Conservation (phyloP, 2,888 invertebrate genomes). For the Branchinecta sandiegonensis region DNA sequence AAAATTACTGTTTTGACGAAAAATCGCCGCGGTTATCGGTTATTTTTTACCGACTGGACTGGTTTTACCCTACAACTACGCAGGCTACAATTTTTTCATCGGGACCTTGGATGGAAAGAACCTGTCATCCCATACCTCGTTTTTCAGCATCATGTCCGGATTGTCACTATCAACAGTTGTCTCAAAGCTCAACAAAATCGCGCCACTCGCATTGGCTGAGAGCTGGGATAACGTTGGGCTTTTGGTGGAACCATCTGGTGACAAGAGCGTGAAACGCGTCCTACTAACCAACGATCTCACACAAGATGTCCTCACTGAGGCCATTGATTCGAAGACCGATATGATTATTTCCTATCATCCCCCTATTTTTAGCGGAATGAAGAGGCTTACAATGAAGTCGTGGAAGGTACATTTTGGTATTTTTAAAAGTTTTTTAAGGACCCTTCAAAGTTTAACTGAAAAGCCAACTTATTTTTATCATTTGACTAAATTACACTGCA, state of each 20-base stretch:
- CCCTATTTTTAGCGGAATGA: constrained; percentile 75
- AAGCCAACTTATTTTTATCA: constrained; percentile 18
- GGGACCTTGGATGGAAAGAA: not conserved
- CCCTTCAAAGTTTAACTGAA: no score
- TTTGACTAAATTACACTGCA: constrained; percentile 18
- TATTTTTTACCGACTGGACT: no score
- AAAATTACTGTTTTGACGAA: no score
- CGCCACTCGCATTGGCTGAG: constrained; percentile 55
- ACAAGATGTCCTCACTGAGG: constrained; percentile 69
- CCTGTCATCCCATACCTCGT: not conserved
- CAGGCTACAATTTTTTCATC: no score
- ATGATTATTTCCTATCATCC: constrained; percentile 89
- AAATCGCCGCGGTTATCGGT: no score
- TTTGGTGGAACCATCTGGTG: constrained; percentile 57
- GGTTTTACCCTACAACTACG: no score
- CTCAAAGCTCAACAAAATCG: constrained; percentile 47
- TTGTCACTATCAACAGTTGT: constrained; percentile 29
- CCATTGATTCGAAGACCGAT: constrained; percentile 49
- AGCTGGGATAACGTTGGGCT: constrained; percentile 92
- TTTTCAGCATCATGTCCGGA: constrained; percentile 21
- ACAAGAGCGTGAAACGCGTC: constrained; percentile 45
- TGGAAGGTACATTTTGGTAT: constrained; percentile 46
- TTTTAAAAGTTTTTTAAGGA: no score
- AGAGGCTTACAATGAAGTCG: constrained; percentile 47
- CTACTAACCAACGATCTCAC: constrained; percentile 86